phyloP scores from a whole-genome alignment of 2,113 vertebrate genomes.

The Chloroceryle aenea region DNA sequence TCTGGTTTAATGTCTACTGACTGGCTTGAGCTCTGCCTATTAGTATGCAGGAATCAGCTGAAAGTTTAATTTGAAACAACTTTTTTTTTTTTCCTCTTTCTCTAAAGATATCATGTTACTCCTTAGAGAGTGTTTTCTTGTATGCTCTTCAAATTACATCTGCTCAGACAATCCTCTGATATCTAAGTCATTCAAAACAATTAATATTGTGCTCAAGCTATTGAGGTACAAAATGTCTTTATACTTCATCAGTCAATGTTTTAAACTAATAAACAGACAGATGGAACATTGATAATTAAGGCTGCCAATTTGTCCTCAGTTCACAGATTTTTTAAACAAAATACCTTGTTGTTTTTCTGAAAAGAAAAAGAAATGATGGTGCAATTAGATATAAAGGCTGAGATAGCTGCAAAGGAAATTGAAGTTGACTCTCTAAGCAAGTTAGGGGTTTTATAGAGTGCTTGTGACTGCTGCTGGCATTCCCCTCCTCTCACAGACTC shows the following conservation, averaged over 20 bases:
- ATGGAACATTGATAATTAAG: not conserved
- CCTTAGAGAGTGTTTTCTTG: not conserved
- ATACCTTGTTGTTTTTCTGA: not conserved
- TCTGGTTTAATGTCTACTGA: not conserved
- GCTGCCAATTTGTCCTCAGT: not conserved
- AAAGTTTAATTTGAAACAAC: not conserved
- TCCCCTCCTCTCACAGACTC: not conserved
- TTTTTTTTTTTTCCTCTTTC: not conserved
- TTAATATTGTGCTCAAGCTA: not conserved
- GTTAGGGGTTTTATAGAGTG: not conserved
- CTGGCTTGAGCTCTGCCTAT: not conserved
- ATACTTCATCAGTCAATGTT: not conserved
- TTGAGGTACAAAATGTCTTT: not conserved
- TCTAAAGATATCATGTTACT: not conserved
- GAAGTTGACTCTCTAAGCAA: rapidly evolving
- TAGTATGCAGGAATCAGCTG: not conserved
- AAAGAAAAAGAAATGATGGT: not conserved
- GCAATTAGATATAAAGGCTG: not conserved
- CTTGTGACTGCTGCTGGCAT: not conserved
- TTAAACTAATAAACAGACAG: not conserved
- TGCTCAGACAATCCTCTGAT: not conserved
- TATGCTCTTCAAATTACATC: conserved; percentile 4
- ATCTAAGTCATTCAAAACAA: not conserved
- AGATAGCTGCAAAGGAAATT: not conserved
- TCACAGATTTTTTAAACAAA: conserved; percentile 4